A percentile compares a stretch with the other conserved stretches of the same genome.
These are phyloP conservation scores for Oppia nitens DNA, from an alignment of 1,140 invertebrate species.

Conservation along the genomic window DNA sequence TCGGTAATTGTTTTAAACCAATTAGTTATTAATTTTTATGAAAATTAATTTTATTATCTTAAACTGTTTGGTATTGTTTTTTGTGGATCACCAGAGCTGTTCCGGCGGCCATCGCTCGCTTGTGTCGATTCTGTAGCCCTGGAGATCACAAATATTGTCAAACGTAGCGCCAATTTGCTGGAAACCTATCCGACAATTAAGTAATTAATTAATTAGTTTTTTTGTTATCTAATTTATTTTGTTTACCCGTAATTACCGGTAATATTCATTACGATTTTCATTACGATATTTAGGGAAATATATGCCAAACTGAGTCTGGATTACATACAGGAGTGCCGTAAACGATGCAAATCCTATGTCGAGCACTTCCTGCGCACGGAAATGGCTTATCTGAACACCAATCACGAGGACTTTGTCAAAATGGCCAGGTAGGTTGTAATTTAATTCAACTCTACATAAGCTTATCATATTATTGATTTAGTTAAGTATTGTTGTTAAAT, in stretches of 20 bases:
- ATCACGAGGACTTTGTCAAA: constrained; percentile 98
- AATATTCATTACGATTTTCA: constrained; percentile 47
- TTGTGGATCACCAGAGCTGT: background rate
- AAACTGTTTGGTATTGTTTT: background rate
- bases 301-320: background rate
- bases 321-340: background rate
- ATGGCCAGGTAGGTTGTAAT: constrained; percentile 42
- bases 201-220: constrained; percentile 94
- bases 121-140: constrained; percentile 91
- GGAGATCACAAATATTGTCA: constrained; percentile 77
- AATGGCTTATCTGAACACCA: constrained; percentile 98
- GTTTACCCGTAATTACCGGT: constrained; percentile 93
- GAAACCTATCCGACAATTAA: constrained; percentile 82
- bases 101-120: constrained; percentile 86
- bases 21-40: background rate
- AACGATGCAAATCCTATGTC: background rate
- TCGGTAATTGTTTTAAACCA: constrained; percentile 48
- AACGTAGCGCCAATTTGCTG: constrained; percentile 89
- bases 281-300: background rate
- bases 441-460: background rate
- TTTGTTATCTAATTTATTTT: constrained; percentile 75
- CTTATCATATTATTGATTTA: background rate
- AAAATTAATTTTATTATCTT: background rate
- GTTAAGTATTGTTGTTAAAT: background rate
- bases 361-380: constrained; percentile 63